These are phyloP conservation scores for Papilio aristodemus DNA, from an alignment of 1,140 invertebrate genomes.

Conservation along the genomic window DNA sequence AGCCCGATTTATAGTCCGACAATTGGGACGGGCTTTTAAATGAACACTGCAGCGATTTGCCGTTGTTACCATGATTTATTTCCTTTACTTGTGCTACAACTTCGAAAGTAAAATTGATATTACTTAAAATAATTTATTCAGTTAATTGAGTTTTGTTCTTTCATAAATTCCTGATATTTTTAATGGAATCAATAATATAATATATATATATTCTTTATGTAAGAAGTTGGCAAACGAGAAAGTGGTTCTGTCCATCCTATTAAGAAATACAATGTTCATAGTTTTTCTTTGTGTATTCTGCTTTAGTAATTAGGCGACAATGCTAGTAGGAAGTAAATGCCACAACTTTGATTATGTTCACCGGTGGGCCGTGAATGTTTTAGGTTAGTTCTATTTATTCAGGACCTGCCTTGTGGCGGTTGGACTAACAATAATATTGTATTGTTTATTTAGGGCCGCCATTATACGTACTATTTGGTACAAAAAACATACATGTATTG, in stretches of 20 bases:
- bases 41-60: constrained; percentile 79
- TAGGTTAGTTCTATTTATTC: constrained; percentile 29
- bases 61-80: constrained; percentile 62
- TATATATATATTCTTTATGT: too few relatives aligned
- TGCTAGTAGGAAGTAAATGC: background rate
- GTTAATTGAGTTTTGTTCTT: too few relatives aligned
- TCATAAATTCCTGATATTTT: too few relatives aligned
- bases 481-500: background rate
- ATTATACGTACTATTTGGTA: constrained; percentile 6
- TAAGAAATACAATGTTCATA: background rate
- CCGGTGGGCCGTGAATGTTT: constrained; percentile 19
- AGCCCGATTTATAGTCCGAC: constrained; percentile 74
- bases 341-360: constrained; percentile 1
- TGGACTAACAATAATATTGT: constrained; percentile 29
- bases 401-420: constrained; percentile 21
- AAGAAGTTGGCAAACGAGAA: too few relatives aligned
- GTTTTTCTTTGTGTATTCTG: background rate
- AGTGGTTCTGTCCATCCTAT: background rate
- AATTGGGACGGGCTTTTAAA: constrained; percentile 80
- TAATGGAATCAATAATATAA: too few relatives aligned
- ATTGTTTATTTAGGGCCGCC: constrained; percentile 20
- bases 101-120: constrained; percentile 8
- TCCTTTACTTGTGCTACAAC: constrained; percentile 22
- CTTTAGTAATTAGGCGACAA: background rate
- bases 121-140: constrained; percentile 5